These are phyloP conservation scores for Selenia dentaria DNA, from an alignment of 2,888 invertebrate genomes.

Conservation along the genomic window DNA sequence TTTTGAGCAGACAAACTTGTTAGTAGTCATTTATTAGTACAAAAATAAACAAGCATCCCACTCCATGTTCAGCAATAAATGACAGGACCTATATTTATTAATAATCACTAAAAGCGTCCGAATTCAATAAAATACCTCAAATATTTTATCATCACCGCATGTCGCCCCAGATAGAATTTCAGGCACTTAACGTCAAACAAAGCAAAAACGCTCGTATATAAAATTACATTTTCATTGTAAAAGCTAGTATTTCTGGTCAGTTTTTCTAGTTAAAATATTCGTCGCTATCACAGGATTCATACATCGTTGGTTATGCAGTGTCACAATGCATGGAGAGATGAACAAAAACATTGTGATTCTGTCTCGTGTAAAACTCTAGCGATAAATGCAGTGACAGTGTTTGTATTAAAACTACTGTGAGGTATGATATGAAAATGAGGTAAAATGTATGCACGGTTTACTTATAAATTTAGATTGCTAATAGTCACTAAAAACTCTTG, in stretches of 20 bases:
- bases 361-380: conserved; percentile 45
- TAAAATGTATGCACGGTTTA: no score
- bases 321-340: conserved; percentile 72
- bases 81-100: no score
- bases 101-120: no score
- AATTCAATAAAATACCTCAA: no score
- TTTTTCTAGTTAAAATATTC: conserved; percentile 68
- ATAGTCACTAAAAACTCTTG: no score
- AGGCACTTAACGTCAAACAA: conserved; percentile 24
- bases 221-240: conserved; percentile 48
- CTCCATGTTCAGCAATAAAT: no score
- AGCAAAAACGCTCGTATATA: conserved; percentile 20
- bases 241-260: conserved; percentile 45
- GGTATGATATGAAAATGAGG: conserved; percentile 14
- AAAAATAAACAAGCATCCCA: no score
- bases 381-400: conserved; percentile 29
- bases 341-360: conserved; percentile 68
- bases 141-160: no score
- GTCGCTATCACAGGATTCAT: conserved; percentile 73
- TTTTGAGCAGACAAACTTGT: no score
- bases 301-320: conserved; percentile 67
- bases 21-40: no score
- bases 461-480: background rate
- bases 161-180: conserved; percentile 9
- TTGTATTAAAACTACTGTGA: conserved; percentile 33